Evolutionary conservation across 2,797 vertebrate species (phyloP).

Genomic region (Urophycis tenuis): DNA sequence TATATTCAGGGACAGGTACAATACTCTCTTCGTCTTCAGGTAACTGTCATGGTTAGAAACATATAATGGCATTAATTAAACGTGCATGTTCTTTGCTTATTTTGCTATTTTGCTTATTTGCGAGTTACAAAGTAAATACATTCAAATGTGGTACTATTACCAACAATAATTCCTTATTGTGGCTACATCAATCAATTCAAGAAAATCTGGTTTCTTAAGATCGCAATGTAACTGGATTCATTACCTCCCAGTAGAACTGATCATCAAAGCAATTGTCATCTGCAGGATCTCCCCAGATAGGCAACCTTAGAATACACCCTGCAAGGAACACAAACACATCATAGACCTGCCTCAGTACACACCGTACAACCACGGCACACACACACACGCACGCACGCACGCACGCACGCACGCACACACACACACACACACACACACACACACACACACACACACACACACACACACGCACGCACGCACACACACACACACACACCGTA

Average conservation of each 20-base stretch:
- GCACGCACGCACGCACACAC: too few species aligned
- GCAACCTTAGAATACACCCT: slow-evolving; percentile 87
- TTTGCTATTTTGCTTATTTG: neutral
- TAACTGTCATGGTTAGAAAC: slow-evolving; percentile 59
- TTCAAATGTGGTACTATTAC: neutral
- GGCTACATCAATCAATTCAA: neutral
- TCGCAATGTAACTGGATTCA: neutral
- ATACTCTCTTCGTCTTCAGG: slow-evolving; percentile 76
- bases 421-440: neutral
- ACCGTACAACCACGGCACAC: neutral
- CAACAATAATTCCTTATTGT: neutral
- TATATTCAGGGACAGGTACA: slow-evolving; percentile 62
- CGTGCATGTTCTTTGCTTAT: neutral
- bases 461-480: neutral
- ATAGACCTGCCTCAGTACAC: slow-evolving; percentile 6
- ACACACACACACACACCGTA: too few species aligned
- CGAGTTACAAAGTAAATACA: slow-evolving; percentile 2
- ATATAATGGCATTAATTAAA: neutral
- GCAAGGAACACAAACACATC: slow-evolving; percentile 15
- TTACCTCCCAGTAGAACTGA: slow-evolving; percentile 88
- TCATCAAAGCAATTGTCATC: slow-evolving; percentile 93
- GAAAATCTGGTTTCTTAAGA: neutral
- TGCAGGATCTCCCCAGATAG: slow-evolving; percentile 84
- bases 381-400: neutral
- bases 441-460: neutral